phyloP scores from a whole-genome alignment of 2,888 invertebrate genomes.

The Rhamphomyia laevipes region DNA sequence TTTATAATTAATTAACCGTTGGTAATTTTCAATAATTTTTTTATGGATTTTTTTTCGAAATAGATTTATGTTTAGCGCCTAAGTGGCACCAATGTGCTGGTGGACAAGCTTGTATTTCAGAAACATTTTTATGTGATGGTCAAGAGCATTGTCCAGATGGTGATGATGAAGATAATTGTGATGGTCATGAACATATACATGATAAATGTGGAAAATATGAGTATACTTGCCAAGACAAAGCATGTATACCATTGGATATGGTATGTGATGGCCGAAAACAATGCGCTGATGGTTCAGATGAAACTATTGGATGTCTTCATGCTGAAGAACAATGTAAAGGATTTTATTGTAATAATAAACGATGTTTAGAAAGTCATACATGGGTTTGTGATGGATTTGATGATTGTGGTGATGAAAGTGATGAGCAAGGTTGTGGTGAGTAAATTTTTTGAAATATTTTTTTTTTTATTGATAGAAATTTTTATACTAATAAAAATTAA shows the following conservation, averaged over 20 bases:
- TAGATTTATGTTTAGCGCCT: slow-evolving; percentile 28
- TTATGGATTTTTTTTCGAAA: not conserved
- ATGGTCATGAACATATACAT: slow-evolving; percentile 5
- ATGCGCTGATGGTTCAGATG: slow-evolving; percentile 64
- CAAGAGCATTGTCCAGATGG: slow-evolving; percentile 52
- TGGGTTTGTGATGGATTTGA: slow-evolving; percentile 46
- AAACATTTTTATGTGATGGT: slow-evolving; percentile 59
- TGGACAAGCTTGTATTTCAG: slow-evolving; percentile 54
- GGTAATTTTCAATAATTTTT: not conserved
- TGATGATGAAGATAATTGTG: slow-evolving; percentile 45
- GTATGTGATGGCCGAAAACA: slow-evolving; percentile 62
- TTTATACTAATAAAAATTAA: not conserved
- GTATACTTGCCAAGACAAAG: slow-evolving; percentile 29
- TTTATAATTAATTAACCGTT: not conserved
- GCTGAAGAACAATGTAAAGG: slow-evolving; percentile 43
- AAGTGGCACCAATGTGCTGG: slow-evolving; percentile 33
- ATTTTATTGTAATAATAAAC: slow-evolving; percentile 47
- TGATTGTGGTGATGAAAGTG: slow-evolving; percentile 47
- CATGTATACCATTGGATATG: slow-evolving; percentile 54
- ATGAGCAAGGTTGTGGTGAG: slow-evolving; percentile 44
- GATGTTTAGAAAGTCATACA: slow-evolving; percentile 39
- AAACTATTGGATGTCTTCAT: slow-evolving; percentile 38
- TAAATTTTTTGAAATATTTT: slow-evolving; percentile 8
- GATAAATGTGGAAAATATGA: slow-evolving; percentile 26
- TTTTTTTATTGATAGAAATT: not conserved